A percentile compares a stretch with the other conserved stretches of the same genome.
These are phyloP conservation scores for Listrodromus nycthemerus DNA, from an alignment of 2,888 invertebrate species.

Conservation along the genomic window DNA sequence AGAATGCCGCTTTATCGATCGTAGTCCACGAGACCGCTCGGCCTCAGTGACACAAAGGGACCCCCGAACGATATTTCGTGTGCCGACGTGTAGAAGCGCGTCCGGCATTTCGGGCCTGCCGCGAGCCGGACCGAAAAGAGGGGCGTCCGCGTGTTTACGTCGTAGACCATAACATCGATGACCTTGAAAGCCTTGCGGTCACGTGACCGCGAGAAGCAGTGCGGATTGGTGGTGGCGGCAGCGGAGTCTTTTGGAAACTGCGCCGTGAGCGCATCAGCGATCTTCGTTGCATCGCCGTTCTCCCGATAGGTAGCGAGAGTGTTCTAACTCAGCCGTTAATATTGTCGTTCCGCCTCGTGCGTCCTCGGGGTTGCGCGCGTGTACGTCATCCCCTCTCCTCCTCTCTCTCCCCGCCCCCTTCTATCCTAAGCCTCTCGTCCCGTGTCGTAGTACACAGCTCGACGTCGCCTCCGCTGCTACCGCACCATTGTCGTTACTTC, in stretches of 20 bases:
- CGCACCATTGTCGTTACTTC: background rate
- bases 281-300: conserved; percentile 66
- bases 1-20: conserved; percentile 12
- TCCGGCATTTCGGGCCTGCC: conserved; percentile 26
- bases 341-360: conserved; percentile 58
- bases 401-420: conserved; percentile 39
- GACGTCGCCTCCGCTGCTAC: conserved; percentile 19
- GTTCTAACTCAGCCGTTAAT: conserved; percentile 71
- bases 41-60: conserved; percentile 28
- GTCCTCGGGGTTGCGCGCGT: conserved; percentile 38
- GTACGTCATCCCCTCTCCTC: background rate
- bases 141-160: conserved; percentile 75
- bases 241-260: conserved; percentile 56
- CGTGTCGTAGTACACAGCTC: conserved; percentile 12
- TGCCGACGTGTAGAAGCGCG: conserved; percentile 18
- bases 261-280: conserved; percentile 58
- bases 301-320: conserved; percentile 67
- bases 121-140: conserved; percentile 3
- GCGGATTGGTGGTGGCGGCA: conserved; percentile 41
- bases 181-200: conserved; percentile 81
- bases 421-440: background rate
- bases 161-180: conserved; percentile 82
- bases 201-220: conserved; percentile 74
- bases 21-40: background rate
- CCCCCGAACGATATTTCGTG: background rate